These are phyloP conservation scores for Melieria omissa DNA, from an alignment of 2,888 invertebrate genomes.

Conservation along the genomic window DNA sequence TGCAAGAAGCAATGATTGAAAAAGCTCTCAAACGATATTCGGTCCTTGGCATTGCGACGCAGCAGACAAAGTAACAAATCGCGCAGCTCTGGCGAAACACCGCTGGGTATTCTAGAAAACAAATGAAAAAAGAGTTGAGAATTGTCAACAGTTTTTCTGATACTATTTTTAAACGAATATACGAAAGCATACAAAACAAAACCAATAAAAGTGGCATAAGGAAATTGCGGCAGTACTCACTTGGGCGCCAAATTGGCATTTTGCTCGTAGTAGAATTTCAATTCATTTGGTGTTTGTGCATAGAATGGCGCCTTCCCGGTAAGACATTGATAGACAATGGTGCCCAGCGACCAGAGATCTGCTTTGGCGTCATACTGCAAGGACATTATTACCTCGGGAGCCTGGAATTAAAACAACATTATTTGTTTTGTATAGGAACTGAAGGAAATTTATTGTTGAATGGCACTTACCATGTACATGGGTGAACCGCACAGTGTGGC, in stretches of 20 bases:
- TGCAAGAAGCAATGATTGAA: constrained; percentile 93
- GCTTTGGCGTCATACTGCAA: constrained; percentile 98
- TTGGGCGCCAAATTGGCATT: constrained; percentile 90
- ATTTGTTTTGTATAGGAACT: neutral
- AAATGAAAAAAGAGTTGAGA: constrained; percentile 28
- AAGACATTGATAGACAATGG: constrained; percentile 98
- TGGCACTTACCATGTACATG: constrained; percentile 93
- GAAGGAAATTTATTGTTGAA: neutral
- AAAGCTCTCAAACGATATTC: constrained; percentile 96
- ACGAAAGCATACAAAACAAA: constrained; percentile 14
- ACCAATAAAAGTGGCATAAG: neutral
- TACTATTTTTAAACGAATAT: constrained; percentile 15
- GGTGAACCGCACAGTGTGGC: constrained; percentile 99
- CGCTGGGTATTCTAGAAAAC: constrained; percentile 83
- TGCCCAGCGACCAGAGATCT: constrained; percentile 98
- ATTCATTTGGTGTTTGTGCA: constrained; percentile 96
- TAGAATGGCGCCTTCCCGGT: constrained; percentile 99
- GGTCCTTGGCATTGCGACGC: constrained; percentile 91
- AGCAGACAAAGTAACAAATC: constrained; percentile 88
- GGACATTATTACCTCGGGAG: constrained; percentile 99
- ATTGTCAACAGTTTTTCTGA: constrained; percentile 28
- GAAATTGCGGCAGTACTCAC: constrained; percentile 69
- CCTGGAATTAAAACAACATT: constrained; percentile 68
- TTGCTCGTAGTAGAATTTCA: constrained; percentile 97
- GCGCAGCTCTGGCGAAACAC: constrained; percentile 89